phyloP scores from a whole-genome alignment of 2,888 invertebrate genomes.

The Malthinus seriepunctatus region DNA sequence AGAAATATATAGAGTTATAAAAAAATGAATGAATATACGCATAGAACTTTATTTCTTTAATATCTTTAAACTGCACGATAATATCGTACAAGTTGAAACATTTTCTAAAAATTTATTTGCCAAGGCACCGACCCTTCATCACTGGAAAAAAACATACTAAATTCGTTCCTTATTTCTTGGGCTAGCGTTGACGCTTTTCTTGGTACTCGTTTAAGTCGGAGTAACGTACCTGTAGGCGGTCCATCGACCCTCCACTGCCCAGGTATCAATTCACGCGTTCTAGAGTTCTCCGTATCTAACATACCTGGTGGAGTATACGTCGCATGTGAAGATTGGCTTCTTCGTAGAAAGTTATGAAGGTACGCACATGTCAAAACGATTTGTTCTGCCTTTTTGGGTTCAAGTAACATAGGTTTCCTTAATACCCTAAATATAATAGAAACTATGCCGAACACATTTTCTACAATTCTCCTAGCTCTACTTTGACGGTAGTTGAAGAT shows the following conservation, averaged over 20 bases:
- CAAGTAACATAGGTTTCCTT: slow-evolving; percentile 34
- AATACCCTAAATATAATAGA: slow-evolving; percentile 28
- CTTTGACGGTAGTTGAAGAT: slow-evolving; percentile 31
- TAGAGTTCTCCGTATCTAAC: slow-evolving; percentile 29
- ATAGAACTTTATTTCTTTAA: too few species aligned
- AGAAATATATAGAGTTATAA: too few species aligned
- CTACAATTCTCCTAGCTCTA: slow-evolving; percentile 33
- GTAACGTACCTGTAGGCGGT: too few species aligned
- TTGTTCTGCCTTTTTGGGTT: slow-evolving; percentile 30
- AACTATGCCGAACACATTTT: slow-evolving; percentile 33
- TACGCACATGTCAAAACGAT: slow-evolving; percentile 30
- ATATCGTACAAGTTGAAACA: too few species aligned
- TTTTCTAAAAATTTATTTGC: slow-evolving; percentile 16
- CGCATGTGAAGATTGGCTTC: slow-evolving; percentile 18
- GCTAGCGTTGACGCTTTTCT: too few species aligned
- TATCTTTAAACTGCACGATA: too few species aligned
- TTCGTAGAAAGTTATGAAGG: slow-evolving; percentile 35
- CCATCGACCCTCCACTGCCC: not conserved
- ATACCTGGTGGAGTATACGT: slow-evolving; percentile 30
- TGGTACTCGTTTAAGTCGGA: too few species aligned
- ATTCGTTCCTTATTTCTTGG: not conserved
- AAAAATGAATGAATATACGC: too few species aligned
- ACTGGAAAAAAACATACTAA: slow-evolving; percentile 13
- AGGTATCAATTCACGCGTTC: not conserved
- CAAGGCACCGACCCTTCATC: slow-evolving; percentile 13